Evolutionary conservation across 1,140 invertebrate species (phyloP).

Genomic region (Dendrolimus punctatus): DNA sequence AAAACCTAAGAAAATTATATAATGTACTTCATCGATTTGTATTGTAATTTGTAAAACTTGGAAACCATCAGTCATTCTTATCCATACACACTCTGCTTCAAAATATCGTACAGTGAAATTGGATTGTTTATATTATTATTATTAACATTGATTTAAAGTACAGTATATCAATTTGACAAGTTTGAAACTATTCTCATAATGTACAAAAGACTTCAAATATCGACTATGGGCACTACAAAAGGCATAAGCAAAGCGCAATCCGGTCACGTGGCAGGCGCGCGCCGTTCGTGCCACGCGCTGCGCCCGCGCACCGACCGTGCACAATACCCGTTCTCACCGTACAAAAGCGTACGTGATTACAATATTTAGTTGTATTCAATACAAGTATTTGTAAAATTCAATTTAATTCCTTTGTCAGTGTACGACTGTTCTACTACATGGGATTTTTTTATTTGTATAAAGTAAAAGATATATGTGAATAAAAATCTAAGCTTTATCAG

Average conservation of each 20-base stretch:
- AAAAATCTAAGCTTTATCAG: no score
- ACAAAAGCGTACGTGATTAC: no score
- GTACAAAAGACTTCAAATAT: constrained; percentile 5
- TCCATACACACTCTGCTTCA: constrained; percentile 6
- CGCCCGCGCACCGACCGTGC: constrained; percentile 42
- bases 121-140: background rate
- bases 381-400: no score
- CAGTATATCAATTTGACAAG: no score
- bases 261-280: constrained; percentile 62
- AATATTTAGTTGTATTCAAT: no score
- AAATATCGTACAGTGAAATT: constrained; percentile 5
- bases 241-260: constrained; percentile 47
- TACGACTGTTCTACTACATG: no score
- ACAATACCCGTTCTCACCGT: constrained; percentile 23
- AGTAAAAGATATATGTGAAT: no score
- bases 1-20: no score
- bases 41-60: background rate
- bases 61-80: background rate
- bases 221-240: constrained; percentile 31
- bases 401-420: no score
- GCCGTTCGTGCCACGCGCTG: constrained; percentile 48
- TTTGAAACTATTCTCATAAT: background rate
- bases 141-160: no score
- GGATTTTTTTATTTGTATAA: no score
- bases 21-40: background rate